Conservation (phyloP, 2,113 vertebrate species). For the Bombycilla garrulus region DNA sequence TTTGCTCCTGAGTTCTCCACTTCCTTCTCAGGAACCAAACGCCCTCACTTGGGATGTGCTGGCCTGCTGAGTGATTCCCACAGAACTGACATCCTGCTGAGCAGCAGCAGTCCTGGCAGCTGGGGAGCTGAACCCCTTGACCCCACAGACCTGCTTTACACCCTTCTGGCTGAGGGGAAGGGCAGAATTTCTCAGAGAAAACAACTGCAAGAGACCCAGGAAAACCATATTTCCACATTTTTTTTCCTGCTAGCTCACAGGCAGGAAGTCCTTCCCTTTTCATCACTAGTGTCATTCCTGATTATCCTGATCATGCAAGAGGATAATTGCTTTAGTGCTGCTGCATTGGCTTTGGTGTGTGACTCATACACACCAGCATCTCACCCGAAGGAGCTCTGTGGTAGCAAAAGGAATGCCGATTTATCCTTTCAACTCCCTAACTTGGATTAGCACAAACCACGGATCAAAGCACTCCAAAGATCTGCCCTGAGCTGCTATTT, state of each 20-base stretch:
- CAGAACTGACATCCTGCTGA: background rate
- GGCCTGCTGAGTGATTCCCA: background rate
- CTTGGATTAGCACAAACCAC: background rate
- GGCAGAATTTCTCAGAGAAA: background rate
- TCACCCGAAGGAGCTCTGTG: background rate
- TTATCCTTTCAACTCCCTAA: background rate
- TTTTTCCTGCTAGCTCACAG: background rate
- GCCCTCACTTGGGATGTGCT: background rate
- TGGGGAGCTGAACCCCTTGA: background rate
- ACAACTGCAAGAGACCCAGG: rapidly evolving
- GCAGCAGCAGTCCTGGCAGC: background rate
- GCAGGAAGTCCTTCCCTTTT: background rate
- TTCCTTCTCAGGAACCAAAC: background rate
- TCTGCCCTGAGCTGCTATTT: background rate
- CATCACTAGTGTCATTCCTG: background rate
- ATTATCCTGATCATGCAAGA: background rate
- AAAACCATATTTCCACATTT: background rate
- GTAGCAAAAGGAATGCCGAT: background rate
- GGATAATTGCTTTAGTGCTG: background rate
- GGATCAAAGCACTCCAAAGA: background rate
- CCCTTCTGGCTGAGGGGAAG: background rate
- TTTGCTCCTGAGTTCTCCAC: background rate
- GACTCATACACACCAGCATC: background rate
- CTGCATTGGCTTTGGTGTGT: background rate
- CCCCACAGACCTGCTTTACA: background rate